Conservation (phyloP, 1,140 invertebrate species). For the Apis laboriosa region DNA sequence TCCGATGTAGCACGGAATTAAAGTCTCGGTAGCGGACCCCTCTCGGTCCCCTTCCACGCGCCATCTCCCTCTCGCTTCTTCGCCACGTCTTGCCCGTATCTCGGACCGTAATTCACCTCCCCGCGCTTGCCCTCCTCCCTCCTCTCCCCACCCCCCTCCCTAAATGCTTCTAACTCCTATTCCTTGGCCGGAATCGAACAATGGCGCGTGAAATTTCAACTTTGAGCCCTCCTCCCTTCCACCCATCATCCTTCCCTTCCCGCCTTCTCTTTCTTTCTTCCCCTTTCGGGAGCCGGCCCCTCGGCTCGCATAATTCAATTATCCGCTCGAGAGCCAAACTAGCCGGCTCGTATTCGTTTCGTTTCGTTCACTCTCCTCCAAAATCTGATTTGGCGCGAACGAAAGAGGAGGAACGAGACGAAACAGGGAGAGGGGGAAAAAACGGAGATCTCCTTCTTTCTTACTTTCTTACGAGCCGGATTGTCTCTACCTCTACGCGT, state of each 20-base stretch:
- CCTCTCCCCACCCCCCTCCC: slow-evolving; percentile 70
- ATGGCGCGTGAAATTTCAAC: slow-evolving; percentile 81
- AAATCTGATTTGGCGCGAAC: neutral
- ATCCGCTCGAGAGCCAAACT: slow-evolving; percentile 67
- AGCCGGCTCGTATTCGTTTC: slow-evolving; percentile 39
- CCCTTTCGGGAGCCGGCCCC: slow-evolving; percentile 40
- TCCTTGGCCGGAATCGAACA: slow-evolving; percentile 77
- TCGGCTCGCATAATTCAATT: slow-evolving; percentile 76
- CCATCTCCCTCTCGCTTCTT: slow-evolving; percentile 54
- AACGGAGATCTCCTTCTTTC: slow-evolving; percentile 43
- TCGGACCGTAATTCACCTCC: slow-evolving; percentile 77
- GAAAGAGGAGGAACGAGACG: slow-evolving; percentile 40
- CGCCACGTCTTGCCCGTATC: slow-evolving; percentile 69
- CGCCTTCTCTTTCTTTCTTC: neutral
- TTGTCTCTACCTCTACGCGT: too few species aligned
- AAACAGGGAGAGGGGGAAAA: slow-evolving; percentile 39
- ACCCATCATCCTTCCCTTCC: neutral
- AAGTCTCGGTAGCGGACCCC: slow-evolving; percentile 68
- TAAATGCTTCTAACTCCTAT: slow-evolving; percentile 79
- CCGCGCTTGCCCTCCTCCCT: slow-evolving; percentile 51
- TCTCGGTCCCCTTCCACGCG: slow-evolving; percentile 32
- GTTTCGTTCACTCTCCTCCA: neutral
- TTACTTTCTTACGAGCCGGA: neutral
- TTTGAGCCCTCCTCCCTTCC: slow-evolving; percentile 69
- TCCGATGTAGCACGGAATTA: slow-evolving; percentile 73